Evolutionary conservation across 2,888 invertebrate species (phyloP).

Genomic region (Thysanoteuthis rhombus): DNA sequence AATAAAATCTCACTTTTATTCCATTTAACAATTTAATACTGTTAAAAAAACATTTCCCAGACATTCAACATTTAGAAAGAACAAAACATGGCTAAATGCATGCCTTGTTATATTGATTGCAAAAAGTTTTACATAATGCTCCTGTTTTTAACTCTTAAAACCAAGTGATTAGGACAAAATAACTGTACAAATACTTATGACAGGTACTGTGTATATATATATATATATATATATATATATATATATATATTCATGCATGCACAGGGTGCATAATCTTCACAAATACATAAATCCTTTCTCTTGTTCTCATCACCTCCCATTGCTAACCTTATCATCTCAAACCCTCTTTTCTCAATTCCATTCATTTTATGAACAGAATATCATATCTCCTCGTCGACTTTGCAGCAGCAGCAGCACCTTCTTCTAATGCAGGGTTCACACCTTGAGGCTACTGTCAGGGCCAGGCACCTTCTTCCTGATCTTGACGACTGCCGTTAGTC

Average conservation of each 20-base stretch:
- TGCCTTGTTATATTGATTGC: no score
- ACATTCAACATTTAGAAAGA: no score
- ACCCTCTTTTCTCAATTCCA: background rate
- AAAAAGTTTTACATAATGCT: no score
- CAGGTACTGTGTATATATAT: no score
- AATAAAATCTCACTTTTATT: no score
- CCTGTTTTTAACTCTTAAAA: no score
- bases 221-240: constrained; percentile 12
- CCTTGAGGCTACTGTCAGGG: background rate
- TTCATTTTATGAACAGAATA: background rate
- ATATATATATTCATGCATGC: background rate
- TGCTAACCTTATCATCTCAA: background rate
- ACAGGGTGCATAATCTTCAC: background rate
- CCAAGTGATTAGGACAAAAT: no score
- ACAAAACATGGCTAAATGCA: no score
- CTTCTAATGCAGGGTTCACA: background rate
- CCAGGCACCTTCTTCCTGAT: background rate
- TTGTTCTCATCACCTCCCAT: background rate
- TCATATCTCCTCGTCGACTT: background rate
- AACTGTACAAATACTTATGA: no score
- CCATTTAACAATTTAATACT: no score
- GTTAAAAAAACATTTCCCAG: no score
- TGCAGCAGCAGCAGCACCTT: background rate
- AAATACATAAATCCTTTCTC: background rate
- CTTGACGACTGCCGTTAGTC: background rate